Conservation (phyloP, 2,113 vertebrate species). For the Hystrix brachyura region DNA sequence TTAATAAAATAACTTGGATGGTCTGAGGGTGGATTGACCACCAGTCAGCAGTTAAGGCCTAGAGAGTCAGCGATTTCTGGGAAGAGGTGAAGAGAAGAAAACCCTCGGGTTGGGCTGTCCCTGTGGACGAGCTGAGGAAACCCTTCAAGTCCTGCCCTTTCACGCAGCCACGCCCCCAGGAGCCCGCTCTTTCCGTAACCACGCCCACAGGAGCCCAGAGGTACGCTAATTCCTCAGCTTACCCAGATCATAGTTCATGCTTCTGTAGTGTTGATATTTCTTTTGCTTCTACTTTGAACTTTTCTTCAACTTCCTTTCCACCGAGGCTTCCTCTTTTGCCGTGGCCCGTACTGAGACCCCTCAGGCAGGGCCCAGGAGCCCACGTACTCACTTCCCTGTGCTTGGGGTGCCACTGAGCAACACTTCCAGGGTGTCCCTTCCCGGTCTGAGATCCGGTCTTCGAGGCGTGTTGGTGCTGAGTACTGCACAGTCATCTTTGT, state of each 20-base stretch:
- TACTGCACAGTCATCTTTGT: neutral
- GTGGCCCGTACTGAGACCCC: neutral
- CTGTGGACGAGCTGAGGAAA: too few species aligned
- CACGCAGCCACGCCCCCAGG: neutral
- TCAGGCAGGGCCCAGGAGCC: rapidly evolving
- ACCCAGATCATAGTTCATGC: neutral
- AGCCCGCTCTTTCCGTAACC: neutral
- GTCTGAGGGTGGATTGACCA: neutral
- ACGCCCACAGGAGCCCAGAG: neutral
- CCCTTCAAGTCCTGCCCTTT: neutral
- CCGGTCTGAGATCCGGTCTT: neutral
- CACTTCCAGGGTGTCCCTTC: neutral
- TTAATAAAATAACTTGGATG: neutral
- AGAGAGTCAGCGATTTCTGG: neutral
- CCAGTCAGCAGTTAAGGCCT: neutral
- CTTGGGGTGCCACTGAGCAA: neutral
- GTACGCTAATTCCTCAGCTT: neutral
- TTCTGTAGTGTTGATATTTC: neutral
- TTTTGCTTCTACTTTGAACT: slow-evolving; percentile 19
- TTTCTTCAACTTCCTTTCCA: slow-evolving; percentile 16
- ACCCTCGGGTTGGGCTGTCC: neutral
- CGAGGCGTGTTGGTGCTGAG: neutral
- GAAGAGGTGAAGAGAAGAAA: neutral
- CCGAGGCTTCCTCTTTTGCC: rapidly evolving
- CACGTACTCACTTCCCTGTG: rapidly evolving